Evolutionary conservation across 2,888 invertebrate genomes (phyloP), one percentile per base, ranked within the genome.

Genomic region (Himalopsyche tibetana): DNA sequence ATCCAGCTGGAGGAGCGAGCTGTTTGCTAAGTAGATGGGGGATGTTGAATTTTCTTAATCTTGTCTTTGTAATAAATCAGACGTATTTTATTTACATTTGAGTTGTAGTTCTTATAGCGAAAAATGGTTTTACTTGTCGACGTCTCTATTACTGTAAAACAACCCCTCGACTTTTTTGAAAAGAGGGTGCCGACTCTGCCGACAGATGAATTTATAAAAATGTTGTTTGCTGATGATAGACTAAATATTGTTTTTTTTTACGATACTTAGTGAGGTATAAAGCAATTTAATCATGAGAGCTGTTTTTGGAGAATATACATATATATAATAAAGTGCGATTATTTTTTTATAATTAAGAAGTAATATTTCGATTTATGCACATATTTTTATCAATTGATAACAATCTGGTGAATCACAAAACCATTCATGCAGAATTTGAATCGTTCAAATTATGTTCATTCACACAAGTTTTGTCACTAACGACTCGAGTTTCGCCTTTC

Each of bases 71-170:
- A 63, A 63, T 63, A 63, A 63, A 63, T 63, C 63, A 63, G 63
- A 19, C 63, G 63, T 63, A 63, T 63, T 63, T 63, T 63, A 63
- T 63, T n/a, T 63, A 63, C 63, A 63, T 63, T 63, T 28, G 63
- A 63, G 63, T 63, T 63, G 63, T 63, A 63, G 63, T 63, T 63
- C 63, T n/a, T 63, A 63, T 19, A 63, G 19, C 63, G 19, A 63
- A 63, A 56, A 63, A 63, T 63, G 63, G 63, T n/a, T 63, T 63
- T 63, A 63, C 63, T 63, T 63, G 63, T 63, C 63, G 63, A 63
- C 63, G 63, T n/a, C 63, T 63, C 63, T 63, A 63, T 63, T 63
- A 63, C 63, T 63, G 19, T 5, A 63, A 63, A 63, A 63, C 63
- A 63, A 19, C 63, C 63, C 56, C 63, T 63, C 28, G n/a, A 63